Evolutionary conservation across 1,140 invertebrate genomes (phyloP), one percentile per base, ranked within the genome.

Genomic region (Orchestia grillus): DNA sequence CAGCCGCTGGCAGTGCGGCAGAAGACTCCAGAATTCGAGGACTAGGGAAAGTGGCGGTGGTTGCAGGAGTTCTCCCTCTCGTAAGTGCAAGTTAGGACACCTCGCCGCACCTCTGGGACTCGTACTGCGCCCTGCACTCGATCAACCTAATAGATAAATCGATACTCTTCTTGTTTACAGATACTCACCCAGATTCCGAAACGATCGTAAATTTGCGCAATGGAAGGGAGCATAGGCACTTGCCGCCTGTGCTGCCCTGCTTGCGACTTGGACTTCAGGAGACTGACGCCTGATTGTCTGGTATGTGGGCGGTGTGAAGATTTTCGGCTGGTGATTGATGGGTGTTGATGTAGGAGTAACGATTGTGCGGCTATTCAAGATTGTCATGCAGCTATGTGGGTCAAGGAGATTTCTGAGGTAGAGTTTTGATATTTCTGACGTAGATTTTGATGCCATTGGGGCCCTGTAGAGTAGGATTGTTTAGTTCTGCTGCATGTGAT

Each of bases 71-170:
- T 77, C 62, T 77, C 88, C 88, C 88, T 90, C 88, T 41, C 43
- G 43, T 90, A 90, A 90, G 88, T 45, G 92, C 92, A 15, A 94
- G 92, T 94, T 94, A 94, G 92, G 92, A 94, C 44, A 45, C 44
- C 92, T 44, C 44, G 88, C 41, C 23, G 88, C 88, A 43, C 88
- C 88, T 91, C 44, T 44, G 92, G 92, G 92, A 94, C 92, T 47
- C 92, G 44, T 94, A 47, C 44, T 15, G 44, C 43, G 43, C 43
- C 43, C 92, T 44, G 92, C 92, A 94, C 92, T 94, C 92, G 92
- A 94, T 94, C 92, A 94, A 94, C 92, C 92, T 94, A 94, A 94
- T 94, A 94, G 92, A 45, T 44, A 94, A 94, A 94, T 94, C 92
- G 92, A 94, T 94, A 94, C 43, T 94, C 36, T 44, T 40, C 92